Evolutionary conservation across 2,797 vertebrate species (phyloP).

Genomic region (Acanthis flammea): DNA sequence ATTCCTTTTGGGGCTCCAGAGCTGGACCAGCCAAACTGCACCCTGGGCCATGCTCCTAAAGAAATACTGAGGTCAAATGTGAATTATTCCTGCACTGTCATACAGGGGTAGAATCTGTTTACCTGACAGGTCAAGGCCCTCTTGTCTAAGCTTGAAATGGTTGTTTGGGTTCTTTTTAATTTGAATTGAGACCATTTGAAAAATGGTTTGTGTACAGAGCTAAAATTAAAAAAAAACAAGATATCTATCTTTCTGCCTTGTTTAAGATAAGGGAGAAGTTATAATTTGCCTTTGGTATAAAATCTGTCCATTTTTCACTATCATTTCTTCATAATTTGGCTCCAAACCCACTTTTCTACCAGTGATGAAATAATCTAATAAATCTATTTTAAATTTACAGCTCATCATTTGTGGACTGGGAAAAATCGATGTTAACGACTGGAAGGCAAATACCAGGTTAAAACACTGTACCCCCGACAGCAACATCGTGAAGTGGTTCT

Average conservation of each 20-base stretch:
- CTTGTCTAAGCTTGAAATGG: neutral
- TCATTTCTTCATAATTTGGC: neutral
- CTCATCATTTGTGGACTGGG: slow-evolving; percentile 96
- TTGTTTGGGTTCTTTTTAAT: neutral
- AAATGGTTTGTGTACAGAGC: neutral
- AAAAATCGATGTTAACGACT: slow-evolving; percentile 96
- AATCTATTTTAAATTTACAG: slow-evolving; percentile 64
- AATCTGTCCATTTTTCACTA: neutral
- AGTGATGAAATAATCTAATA: neutral
- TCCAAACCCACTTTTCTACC: neutral
- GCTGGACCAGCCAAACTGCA: neutral
- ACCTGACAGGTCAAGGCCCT: neutral
- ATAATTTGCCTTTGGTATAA: neutral
- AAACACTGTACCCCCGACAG: slow-evolving; percentile 97
- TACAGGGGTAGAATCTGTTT: neutral
- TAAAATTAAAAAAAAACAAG: neutral
- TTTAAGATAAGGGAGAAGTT: neutral
- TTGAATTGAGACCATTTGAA: neutral
- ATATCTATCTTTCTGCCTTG: neutral
- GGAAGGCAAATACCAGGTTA: slow-evolving; percentile 95
- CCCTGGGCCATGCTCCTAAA: neutral
- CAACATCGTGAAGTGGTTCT: slow-evolving; percentile 97
- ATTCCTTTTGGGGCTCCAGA: neutral
- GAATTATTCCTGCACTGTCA: neutral
- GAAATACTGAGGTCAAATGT: neutral